A percentile compares a stretch with the other conserved stretches of the same genome.
Conservation (phyloP, 2,797 vertebrate species). For the Taenioides sp. region DNA sequence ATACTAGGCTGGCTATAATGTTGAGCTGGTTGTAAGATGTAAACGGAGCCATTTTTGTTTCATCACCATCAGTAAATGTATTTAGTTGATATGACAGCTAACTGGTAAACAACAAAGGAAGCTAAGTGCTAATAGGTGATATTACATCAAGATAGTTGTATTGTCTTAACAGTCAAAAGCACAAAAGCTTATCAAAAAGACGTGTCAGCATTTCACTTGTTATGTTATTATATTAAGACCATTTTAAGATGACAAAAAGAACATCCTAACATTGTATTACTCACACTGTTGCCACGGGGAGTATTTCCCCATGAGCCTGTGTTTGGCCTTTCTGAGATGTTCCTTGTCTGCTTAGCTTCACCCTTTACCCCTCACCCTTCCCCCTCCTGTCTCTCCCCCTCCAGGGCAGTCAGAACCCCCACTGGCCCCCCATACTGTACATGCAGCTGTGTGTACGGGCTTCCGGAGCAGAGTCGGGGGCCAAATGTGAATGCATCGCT, state of each 20-base stretch:
- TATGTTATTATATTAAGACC: background rate
- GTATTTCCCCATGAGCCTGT: background rate
- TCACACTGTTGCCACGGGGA: background rate
- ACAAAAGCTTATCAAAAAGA: background rate
- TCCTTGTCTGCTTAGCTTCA: conserved; percentile 17
- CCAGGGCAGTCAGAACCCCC: conserved; percentile 9
- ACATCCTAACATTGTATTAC: background rate
- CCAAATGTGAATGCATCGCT: conserved; percentile 33
- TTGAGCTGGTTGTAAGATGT: background rate
- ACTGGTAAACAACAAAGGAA: background rate
- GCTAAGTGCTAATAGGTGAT: background rate
- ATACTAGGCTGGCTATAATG: background rate
- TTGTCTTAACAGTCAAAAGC: too few species aligned
- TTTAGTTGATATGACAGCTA: background rate
- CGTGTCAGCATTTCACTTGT: background rate
- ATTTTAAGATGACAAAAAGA: background rate
- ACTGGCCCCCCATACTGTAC: conserved; percentile 1
- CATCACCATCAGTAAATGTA: background rate
- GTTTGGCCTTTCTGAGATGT: background rate
- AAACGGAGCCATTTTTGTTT: background rate
- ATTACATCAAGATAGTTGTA: background rate
- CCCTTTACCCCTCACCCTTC: conserved; percentile 17
- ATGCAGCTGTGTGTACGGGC: conserved; percentile 18
- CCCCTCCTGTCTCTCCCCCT: background rate
- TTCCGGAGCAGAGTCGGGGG: conserved; percentile 17